A percentile compares a stretch with the other conserved stretches of the same genome.
Conservation (phyloP, 1,140 invertebrate genomes). For the Pogonus chalceus region DNA sequence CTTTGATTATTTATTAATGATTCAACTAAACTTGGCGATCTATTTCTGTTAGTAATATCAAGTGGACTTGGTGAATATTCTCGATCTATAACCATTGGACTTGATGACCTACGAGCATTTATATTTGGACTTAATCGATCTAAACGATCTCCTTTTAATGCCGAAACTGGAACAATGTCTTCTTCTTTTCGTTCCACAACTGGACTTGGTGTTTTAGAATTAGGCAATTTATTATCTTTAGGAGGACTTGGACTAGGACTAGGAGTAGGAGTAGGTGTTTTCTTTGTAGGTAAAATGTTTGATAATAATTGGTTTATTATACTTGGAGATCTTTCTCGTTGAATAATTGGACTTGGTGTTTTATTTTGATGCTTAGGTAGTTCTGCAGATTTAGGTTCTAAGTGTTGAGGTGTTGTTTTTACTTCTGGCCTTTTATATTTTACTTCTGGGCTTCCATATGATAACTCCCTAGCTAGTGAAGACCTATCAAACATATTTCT, state of each 20-base stretch:
- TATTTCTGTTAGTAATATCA: slow-evolving; percentile 10
- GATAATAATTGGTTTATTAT: neutral
- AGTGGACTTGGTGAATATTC: slow-evolving; percentile 12
- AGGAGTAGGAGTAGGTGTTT: neutral
- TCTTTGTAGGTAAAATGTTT: neutral
- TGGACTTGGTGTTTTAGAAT: neutral
- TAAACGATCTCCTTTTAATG: neutral
- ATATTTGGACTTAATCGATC: neutral
- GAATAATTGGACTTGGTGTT: neutral
- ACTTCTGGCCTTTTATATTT: slow-evolving; percentile 22
- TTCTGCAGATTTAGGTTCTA: neutral
- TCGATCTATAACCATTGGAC: neutral
- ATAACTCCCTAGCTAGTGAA: slow-evolving; percentile 26
- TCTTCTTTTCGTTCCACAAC: neutral
- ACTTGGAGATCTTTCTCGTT: slow-evolving; percentile 2
- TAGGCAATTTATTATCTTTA: neutral
- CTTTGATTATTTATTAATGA: neutral
- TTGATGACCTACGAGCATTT: neutral
- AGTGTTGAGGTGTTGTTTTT: neutral
- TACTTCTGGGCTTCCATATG: slow-evolving; percentile 31
- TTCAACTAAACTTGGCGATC: slow-evolving; percentile 8
- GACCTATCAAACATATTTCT: slow-evolving; percentile 28
- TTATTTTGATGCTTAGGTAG: neutral
- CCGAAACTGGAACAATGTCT: no score
- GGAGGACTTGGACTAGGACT: neutral